phyloP scores from a whole-genome alignment of 2,888 invertebrate genomes.

The Girardia tigrina region DNA sequence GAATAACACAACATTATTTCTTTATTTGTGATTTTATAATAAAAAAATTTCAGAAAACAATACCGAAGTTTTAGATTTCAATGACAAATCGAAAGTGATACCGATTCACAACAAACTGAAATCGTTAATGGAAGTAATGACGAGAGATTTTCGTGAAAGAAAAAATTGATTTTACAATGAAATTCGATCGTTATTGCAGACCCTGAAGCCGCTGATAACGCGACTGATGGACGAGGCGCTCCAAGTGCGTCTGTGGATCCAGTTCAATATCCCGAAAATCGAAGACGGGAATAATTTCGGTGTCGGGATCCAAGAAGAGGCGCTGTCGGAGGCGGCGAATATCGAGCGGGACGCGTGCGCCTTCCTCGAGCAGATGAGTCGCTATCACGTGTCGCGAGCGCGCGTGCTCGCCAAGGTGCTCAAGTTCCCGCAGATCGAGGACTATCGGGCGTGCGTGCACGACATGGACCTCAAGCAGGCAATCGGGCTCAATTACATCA shows the following conservation, averaged over 20 bases:
- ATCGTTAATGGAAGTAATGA: neutral
- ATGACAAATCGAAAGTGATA: neutral
- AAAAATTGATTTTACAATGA: neutral
- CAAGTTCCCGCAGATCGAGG: slow-evolving; percentile 82
- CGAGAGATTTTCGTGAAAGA: too few relatives aligned
- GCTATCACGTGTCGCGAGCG: slow-evolving; percentile 77
- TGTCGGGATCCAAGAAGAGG: slow-evolving; percentile 69
- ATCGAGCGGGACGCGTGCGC: slow-evolving; percentile 93
- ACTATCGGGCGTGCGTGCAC: slow-evolving; percentile 76
- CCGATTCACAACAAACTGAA: neutral
- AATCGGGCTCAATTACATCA: slow-evolving; percentile 76
- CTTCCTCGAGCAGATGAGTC: slow-evolving; percentile 90
- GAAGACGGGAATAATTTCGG: slow-evolving; percentile 99
- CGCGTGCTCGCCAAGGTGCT: slow-evolving; percentile 65
- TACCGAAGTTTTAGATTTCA: neutral
- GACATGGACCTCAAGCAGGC: slow-evolving; percentile 95
- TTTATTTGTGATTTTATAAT: too few relatives aligned
- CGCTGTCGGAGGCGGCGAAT: slow-evolving; percentile 49
- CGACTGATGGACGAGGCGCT: slow-evolving; percentile 42
- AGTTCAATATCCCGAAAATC: slow-evolving; percentile 93
- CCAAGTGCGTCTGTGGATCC: slow-evolving; percentile 93
- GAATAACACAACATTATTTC: too few relatives aligned
- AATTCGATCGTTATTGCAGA: neutral
- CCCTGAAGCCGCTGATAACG: slow-evolving; percentile 12
- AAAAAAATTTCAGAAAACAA: neutral